Base-by-base conservation (phyloP, 1,140 invertebrate genomes). In the Ericerus pela region DNA sequence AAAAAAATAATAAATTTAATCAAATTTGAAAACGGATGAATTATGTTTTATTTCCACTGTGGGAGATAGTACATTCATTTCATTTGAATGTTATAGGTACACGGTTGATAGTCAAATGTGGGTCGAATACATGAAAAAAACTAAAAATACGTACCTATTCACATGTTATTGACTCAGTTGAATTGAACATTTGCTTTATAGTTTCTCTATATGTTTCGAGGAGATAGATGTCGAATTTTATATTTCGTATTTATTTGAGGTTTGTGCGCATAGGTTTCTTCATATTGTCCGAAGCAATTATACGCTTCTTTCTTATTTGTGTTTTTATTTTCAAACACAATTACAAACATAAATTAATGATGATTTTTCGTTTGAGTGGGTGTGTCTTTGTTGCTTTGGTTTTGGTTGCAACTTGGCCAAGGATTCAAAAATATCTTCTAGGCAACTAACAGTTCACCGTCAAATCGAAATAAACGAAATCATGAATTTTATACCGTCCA, bases 81-180 rank as follows among this genome's bases (percentile, higher is more conserved):
- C 26, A 18, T 47, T 47, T 5, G 20, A 47, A 47, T 47, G 41
- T 47, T 47, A 47, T 24, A n/a, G n/a, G n/a, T n/a, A 38, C n/a
- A 14, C 22, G 26, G 22, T 47, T 47, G 41, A 47, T 47, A 47
- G 26, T 24, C 41, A 10, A 47, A 47, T 47, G 41, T 47, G 41
- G 41, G 41, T 22, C 26, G 41, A 47, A 24, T 47, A 47, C 41
- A 47, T 24, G 41, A 47, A 47, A 47, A 47, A 24, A 47, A 47
- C n/a, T n/a, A n/a, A n/a, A n/a, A n/a, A n/a, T 24, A 18, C 22
- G 14, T 22, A 16, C 41, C 20, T 24, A 10, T 41, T 16, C 6
- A n/a, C n/a, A 47, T 47, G 4, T 47, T 58, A 29, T 58, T 58
- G 38, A 54, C 57, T 54, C 57, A 58, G 57, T 58, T 58, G 57